Percentiles rank a stretch among this genome's conserved stretches.
Conservation (phyloP, 92 coral and sea anemone species). For the Palythoa grandiflora region DNA sequence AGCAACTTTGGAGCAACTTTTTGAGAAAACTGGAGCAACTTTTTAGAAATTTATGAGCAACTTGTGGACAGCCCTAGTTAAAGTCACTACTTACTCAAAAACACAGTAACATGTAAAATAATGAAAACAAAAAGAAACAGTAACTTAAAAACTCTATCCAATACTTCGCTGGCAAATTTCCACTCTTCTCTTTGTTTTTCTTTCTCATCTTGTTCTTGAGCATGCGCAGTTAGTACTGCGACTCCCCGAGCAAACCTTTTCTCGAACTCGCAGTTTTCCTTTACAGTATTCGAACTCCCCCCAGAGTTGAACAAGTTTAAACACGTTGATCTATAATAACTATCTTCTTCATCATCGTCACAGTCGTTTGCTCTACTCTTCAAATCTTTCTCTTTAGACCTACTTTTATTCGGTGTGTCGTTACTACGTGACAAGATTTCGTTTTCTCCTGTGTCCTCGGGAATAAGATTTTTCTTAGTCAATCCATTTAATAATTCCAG, state of each 20-base stretch:
- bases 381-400: background rate
- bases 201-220: conserved; percentile 32
- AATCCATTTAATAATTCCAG: background rate
- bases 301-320: background rate
- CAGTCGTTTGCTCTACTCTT: background rate
- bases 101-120: conserved; percentile 37
- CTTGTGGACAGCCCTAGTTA: no score
- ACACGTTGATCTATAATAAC: background rate
- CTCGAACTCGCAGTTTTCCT: conserved; percentile 12
- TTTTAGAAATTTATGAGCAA: no score
- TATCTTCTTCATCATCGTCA: background rate
- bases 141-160: conserved; percentile 55
- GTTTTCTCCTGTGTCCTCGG: background rate
- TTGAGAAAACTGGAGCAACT: no score
- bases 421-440: background rate
- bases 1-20: no score
- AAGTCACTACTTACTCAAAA: conserved; percentile 1
- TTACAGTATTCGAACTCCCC: background rate
- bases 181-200: conserved; percentile 48
- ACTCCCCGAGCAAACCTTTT: conserved; percentile 33
- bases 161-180: conserved; percentile 57
- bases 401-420: background rate
- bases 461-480: background rate
- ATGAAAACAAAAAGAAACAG: conserved; percentile 44
- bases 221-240: conserved; percentile 36